Base-by-base conservation (phyloP, 2,113 vertebrate species). In the Brachionichthys hirsutus region DNA sequence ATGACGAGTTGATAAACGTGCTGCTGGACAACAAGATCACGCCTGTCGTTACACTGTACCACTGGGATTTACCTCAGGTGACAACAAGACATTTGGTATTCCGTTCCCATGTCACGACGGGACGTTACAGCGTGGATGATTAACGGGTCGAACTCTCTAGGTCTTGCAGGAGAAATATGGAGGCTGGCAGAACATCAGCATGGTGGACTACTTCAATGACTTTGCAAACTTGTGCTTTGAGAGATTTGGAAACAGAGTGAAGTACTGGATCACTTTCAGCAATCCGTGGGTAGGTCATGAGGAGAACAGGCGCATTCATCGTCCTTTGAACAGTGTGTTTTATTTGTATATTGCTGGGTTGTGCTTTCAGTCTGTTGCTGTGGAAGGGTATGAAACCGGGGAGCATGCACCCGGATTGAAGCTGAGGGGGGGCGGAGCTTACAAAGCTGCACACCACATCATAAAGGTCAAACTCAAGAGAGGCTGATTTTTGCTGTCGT, bases 61-160 rank as follows among this genome's bases (percentile, higher is more conserved):
- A 97, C 87, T 97, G 95, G 93, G 94, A 98, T 20, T 87, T 97
- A 52, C 95, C 95, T 0, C 94, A 96, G 92, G 95, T 96, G 30
- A 9, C 20, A 40, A 30, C 16, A 5, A 13, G 12, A 24, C 34
- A 10, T 30, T 40, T 36, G 1, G n/a, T 10, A 15, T 9, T 14
- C 9, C 3, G 4, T 41, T 48, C 7, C 9, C 36, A 10, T 12
- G 36, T 12, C 1, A 2, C 6, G 34, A 22, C 0, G 3, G 1
- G 12, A 17, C 8, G 34, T 13, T 3, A 2, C 13, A 12, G 12
- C 0, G n/a, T 36, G 9, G 34, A 22, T 7, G 4, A 42, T 47
- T 0, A 62, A 2, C 0, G 0, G 0, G 7, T 36, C 14, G 14
- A 2, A 0, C 19, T 9, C 53, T 2, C 0, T 4, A 97, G 95